Conservation (phyloP, 2,888 invertebrate genomes). For the Cremastobaeus sp. region DNA sequence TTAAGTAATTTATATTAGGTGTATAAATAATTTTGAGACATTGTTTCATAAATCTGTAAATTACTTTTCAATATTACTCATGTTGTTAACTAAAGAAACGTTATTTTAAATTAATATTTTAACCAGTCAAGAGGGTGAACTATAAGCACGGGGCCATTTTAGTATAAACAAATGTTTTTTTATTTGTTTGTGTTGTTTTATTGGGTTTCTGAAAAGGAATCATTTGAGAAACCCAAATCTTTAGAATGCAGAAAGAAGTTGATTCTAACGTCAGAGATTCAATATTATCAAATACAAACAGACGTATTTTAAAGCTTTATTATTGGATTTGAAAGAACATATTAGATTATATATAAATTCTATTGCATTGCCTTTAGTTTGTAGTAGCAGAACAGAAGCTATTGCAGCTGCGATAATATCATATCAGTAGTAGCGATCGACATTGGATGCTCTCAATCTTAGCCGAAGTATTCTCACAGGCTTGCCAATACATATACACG, state of each 20-base stretch:
- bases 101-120: too few relatives aligned
- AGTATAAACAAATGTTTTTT: too few relatives aligned
- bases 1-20: too few relatives aligned
- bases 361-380: slow-evolving; percentile 36
- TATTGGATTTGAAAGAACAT: slow-evolving; percentile 43
- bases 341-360: slow-evolving; percentile 30
- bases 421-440: slow-evolving; percentile 54
- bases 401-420: slow-evolving; percentile 54
- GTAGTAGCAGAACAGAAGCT: slow-evolving; percentile 60
- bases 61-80: too few relatives aligned
- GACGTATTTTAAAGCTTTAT: slow-evolving; percentile 51
- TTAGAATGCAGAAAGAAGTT: background rate
- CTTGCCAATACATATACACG: slow-evolving; percentile 54
- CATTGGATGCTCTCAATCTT: slow-evolving; percentile 61
- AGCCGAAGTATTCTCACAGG: slow-evolving; percentile 44
- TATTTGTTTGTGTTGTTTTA: too few relatives aligned
- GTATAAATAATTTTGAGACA: too few relatives aligned
- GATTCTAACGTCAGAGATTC: background rate
- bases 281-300: slow-evolving; percentile 37
- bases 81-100: too few relatives aligned
- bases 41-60: too few relatives aligned
- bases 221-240: too few relatives aligned
- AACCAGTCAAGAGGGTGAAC: too few relatives aligned
- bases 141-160: too few relatives aligned
- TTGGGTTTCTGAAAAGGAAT: too few relatives aligned